Evolutionary conservation across 2,888 invertebrate genomes (phyloP).

Genomic region (Monochamus alternatus): DNA sequence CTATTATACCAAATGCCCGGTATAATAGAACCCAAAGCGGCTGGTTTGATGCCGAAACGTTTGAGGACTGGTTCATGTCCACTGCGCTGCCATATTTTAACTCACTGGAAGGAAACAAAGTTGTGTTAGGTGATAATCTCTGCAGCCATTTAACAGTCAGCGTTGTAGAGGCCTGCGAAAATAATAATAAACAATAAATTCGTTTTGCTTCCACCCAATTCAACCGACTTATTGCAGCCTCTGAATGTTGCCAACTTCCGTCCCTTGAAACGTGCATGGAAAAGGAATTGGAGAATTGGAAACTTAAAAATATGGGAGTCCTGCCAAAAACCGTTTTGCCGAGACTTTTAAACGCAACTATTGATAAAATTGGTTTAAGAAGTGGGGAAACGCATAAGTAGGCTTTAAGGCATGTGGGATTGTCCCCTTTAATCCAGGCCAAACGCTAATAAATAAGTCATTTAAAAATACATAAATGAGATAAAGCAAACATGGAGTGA

Average conservation of each 20-base stretch:
- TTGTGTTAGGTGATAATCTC: no score
- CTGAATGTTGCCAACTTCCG: conserved; percentile 55
- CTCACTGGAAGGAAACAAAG: conserved; percentile 47
- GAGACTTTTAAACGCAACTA: no score
- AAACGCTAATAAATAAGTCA: no score
- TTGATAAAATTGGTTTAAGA: no score
- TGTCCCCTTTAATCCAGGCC: no score
- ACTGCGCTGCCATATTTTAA: conserved; percentile 46
- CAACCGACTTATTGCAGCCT: conserved; percentile 54
- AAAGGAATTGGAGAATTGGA: no score
- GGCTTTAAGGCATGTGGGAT: no score
- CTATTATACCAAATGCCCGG: conserved; percentile 55
- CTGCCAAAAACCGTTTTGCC: no score
- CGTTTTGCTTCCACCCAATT: no score
- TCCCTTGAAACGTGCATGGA: conserved; percentile 45
- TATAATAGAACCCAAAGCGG: conserved; percentile 53
- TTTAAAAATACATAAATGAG: no score
- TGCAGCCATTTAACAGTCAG: conserved; percentile 52
- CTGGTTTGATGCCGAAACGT: conserved; percentile 26
- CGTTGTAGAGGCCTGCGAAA: conserved; percentile 54
- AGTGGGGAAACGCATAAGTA: no score
- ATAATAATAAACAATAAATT: conserved; percentile 57
- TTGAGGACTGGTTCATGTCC: conserved; percentile 35
- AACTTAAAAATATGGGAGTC: no score
- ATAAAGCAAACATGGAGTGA: conserved; percentile 37